Evolutionary conservation across 1,140 invertebrate species (phyloP).

Genomic region (Sminthurides bifidus): DNA sequence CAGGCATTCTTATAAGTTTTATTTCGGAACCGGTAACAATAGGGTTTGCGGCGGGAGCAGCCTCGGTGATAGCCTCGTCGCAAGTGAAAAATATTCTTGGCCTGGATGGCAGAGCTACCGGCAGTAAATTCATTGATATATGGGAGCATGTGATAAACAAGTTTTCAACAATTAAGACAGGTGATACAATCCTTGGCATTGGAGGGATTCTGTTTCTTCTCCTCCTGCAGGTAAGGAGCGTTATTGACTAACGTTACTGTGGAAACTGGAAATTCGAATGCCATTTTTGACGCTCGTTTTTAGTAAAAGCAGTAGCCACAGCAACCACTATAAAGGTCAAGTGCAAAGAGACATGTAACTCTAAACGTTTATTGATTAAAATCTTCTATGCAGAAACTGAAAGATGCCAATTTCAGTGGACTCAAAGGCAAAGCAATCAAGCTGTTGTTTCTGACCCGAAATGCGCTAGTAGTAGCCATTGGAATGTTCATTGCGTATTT

Average conservation of each 20-base stretch:
- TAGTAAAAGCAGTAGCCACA: no score
- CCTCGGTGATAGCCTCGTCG: conserved; percentile 49
- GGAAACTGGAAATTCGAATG: no score
- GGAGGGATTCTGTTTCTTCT: conserved; percentile 43
- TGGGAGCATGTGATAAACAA: conserved; percentile 38
- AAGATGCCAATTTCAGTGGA: conserved; percentile 10
- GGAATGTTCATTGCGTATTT: conserved; percentile 50
- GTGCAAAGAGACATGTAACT: no score
- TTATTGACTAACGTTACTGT: no score
- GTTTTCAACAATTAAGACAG: conserved; percentile 33
- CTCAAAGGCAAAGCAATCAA: conserved; percentile 31
- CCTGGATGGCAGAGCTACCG: conserved; percentile 43
- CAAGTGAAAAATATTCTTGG: conserved; percentile 63
- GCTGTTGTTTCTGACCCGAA: conserved; percentile 37
- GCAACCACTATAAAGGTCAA: no score
- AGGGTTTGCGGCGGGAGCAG: conserved; percentile 77
- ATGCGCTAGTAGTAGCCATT: conserved; percentile 41
- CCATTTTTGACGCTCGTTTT: no score
- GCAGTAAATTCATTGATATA: conserved; percentile 38
- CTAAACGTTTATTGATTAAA: no score
- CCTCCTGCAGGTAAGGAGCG: conserved; percentile 34
- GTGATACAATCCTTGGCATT: conserved; percentile 40
- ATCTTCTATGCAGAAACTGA: conserved; percentile 29
- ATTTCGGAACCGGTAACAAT: conserved; percentile 82
- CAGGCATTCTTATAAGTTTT: conserved; percentile 52